Base-by-base conservation (phyloP, 2,113 vertebrate genomes). In the Galemys pyrenaicus region DNA sequence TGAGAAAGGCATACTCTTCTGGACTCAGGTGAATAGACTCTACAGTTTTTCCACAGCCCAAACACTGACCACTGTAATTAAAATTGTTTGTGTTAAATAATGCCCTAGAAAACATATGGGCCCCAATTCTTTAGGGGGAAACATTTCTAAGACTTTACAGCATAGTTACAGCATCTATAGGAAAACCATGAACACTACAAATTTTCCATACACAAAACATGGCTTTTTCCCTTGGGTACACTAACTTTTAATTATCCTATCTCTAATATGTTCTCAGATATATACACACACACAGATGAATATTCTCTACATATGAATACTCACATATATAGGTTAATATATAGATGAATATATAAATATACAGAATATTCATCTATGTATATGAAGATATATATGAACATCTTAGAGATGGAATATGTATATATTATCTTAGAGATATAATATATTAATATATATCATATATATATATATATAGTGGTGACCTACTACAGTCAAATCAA, bases 1-100 rank as follows among this genome's bases (percentile, higher is more conserved):
- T 99, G 83, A 99, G 98, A 88, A 97, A 96, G 6, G 92, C 96
- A 95, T 99, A 99, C 41, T 99, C 99, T 93, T 99, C 98, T 84
- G 97, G 88, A 0, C 95, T 99, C 97, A 99, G 98, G 41, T 99
- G 96, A 96, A 99, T 99, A 39, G 99, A 98, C 97, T 99, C 99
- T 73, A 99, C 30, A 46, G 96, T 70, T 67, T 97, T 98, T 44
- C 96, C 97, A 98, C 99, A 99, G 92, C 98, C 96, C 41, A 82
- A 96, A 94, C 99, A 99, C 8, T 97, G 92, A 67, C 99, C 99
- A 37, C 99, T 99, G 95, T 32, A 97, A 82, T 41, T 96, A 78
- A 41, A 0, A 97, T 41, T 54, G 8, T 77, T 87, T 94, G 30
- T 88, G 39, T 92, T 93, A 94, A 77, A 60, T 20, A 70, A 62